phyloP scores from a whole-genome alignment of 2,888 invertebrate species.

The Nephrocerus scutellatus region DNA sequence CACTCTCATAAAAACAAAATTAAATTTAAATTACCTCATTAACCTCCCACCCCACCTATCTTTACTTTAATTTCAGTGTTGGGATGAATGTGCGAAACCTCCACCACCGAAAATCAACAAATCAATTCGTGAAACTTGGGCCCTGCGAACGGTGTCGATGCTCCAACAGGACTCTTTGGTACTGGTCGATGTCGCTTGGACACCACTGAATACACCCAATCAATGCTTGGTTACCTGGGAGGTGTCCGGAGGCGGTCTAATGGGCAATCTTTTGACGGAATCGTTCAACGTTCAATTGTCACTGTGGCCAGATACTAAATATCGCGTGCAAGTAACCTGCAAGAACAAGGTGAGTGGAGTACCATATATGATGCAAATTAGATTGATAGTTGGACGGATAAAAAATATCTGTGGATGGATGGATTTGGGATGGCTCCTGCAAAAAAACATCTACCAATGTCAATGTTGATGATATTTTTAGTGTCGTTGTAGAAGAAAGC shows the following conservation, averaged over 20 bases:
- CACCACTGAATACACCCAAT: slow-evolving; percentile 34
- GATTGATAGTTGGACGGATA: not conserved
- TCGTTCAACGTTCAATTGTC: slow-evolving; percentile 45
- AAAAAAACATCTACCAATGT: no score
- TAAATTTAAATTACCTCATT: no score
- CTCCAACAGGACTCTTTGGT: slow-evolving; percentile 45
- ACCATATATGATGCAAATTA: not conserved
- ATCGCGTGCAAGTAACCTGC: slow-evolving; percentile 47
- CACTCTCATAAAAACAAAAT: no score
- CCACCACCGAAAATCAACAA: slow-evolving; percentile 37
- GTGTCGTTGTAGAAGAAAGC: no score
- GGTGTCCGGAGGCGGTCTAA: slow-evolving; percentile 45
- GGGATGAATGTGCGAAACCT: slow-evolving; percentile 42
- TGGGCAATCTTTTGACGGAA: slow-evolving; percentile 46
- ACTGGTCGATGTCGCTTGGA: slow-evolving; percentile 46
- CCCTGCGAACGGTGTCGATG: slow-evolving; percentile 42
- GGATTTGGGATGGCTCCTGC: no score
- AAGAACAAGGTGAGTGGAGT: slow-evolving; percentile 45
- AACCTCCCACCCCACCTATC: slow-evolving; percentile 6
- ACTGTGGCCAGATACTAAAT: slow-evolving; percentile 47
- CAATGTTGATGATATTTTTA: no score
- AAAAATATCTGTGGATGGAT: slow-evolving; percentile 7
- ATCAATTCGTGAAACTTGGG: slow-evolving; percentile 39
- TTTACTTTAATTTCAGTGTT: slow-evolving; percentile 36
- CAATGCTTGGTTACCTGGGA: slow-evolving; percentile 48